phyloP scores from a whole-genome alignment of 2,797 vertebrate genomes.

The Muscicapa comitata region DNA sequence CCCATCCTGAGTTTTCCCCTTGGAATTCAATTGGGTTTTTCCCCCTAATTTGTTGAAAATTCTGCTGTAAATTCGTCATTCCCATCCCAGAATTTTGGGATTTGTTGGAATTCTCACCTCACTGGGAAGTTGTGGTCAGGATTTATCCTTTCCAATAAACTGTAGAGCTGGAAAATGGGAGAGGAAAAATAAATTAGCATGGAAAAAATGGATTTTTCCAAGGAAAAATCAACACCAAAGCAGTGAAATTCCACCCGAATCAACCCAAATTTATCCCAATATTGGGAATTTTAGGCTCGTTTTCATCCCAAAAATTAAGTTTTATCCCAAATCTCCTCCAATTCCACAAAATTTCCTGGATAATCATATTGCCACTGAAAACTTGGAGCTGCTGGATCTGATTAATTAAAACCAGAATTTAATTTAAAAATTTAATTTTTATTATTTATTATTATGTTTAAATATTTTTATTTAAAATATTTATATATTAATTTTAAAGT shows the following conservation, averaged over 20 bases:
- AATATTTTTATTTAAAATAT: too few relatives aligned
- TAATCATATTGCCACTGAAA: rapidly evolving
- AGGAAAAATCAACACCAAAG: too few relatives aligned
- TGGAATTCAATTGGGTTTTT: rapidly evolving
- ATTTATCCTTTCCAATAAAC: conserved; percentile 95
- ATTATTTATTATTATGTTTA: too few relatives aligned
- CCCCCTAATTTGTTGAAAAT: rapidly evolving
- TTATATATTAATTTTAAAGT: too few relatives aligned
- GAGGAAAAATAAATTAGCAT: background rate
- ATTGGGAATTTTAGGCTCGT: rapidly evolving
- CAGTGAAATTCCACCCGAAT: background rate
- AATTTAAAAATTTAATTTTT: background rate
- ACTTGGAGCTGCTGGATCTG: rapidly evolving
- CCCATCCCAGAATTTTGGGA: rapidly evolving
- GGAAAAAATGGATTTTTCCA: background rate
- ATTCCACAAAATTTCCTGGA: background rate
- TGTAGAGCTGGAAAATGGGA: conserved; percentile 83
- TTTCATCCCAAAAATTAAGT: background rate
- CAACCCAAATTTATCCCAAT: rapidly evolving
- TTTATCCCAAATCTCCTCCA: background rate
- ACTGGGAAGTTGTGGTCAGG: conserved; percentile 98
- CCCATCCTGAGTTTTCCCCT: background rate
- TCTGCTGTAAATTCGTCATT: rapidly evolving
- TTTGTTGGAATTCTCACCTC: conserved; percentile 77
- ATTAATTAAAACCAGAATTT: background rate